Conservation (phyloP, 2,888 invertebrate genomes). For the Morpho deidamia region DNA sequence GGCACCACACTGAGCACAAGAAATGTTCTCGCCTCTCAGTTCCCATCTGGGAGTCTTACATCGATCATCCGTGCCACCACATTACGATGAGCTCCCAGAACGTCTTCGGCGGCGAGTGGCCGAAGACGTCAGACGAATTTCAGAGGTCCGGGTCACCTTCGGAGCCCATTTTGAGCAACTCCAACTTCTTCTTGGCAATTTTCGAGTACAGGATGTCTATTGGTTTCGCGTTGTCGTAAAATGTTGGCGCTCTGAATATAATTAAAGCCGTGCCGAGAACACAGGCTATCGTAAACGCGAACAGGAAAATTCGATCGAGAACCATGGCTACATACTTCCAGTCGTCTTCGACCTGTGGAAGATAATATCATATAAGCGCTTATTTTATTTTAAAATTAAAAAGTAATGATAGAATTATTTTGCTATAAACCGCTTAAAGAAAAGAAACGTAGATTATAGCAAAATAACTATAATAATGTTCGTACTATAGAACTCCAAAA, state of each 20-base stretch:
- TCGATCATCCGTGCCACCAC: slow-evolving; percentile 78
- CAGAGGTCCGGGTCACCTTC: slow-evolving; percentile 83
- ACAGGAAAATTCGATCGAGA: slow-evolving; percentile 96
- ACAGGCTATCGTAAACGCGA: slow-evolving; percentile 96
- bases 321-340: slow-evolving; percentile 99
- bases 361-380: background rate
- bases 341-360: slow-evolving; percentile 92
- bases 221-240: slow-evolving; percentile 93
- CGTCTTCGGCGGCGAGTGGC: slow-evolving; percentile 84
- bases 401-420: background rate
- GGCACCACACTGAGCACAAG: slow-evolving; percentile 72
- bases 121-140: slow-evolving; percentile 83
- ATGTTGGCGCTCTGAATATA: slow-evolving; percentile 93
- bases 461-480: too few relatives aligned
- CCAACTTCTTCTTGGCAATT: slow-evolving; percentile 93
- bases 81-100: slow-evolving; percentile 78
- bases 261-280: slow-evolving; percentile 92
- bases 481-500: too few relatives aligned
- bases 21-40: slow-evolving; percentile 64
- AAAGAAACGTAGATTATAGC: too few relatives aligned
- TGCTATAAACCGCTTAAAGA: background rate
- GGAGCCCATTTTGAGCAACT: slow-evolving; percentile 91
- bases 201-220: slow-evolving; percentile 94
- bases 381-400: background rate
- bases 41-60: slow-evolving; percentile 63